Percentiles rank a stretch among this genome's conserved stretches.
Conservation (phyloP, 2,113 vertebrate species). For the Bambusicola thoracicus region DNA sequence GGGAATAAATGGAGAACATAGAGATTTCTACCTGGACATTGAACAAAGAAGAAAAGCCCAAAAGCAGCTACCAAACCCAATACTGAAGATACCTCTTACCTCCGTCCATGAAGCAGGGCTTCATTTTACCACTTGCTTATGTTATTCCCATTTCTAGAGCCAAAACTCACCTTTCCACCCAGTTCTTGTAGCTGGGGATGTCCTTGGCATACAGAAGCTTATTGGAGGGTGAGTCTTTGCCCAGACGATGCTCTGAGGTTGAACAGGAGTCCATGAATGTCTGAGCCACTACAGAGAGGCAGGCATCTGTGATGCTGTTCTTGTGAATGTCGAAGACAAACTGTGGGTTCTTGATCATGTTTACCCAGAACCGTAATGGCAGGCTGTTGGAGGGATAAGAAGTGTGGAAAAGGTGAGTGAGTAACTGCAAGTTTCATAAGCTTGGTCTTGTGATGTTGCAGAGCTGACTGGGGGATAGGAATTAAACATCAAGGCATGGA, state of each 20-base stretch:
- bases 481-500: fast-evolving
- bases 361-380: conserved; percentile 96
- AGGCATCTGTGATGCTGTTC: conserved; percentile 98
- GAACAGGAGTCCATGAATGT: conserved; percentile 99
- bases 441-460: too few species aligned
- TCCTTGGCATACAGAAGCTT: conserved; percentile 99
- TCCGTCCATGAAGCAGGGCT: not conserved
- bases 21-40: not conserved
- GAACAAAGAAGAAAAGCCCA: not conserved
- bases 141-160: not conserved
- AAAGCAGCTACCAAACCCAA: not conserved
- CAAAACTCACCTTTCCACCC: conserved; percentile 94
- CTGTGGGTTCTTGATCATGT: conserved; percentile 99
- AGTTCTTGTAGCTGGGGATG: conserved; percentile 99
- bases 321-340: conserved; percentile 99
- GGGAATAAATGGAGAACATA: not conserved
- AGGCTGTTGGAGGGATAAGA: conserved; percentile 78
- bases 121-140: fast-evolving
- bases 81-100: not conserved
- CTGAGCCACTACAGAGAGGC: conserved; percentile 96
- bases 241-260: conserved; percentile 96
- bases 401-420: not conserved
- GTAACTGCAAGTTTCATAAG: not conserved
- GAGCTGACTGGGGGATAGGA: fast-evolving
- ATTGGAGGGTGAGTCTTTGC: conserved; percentile 98